A percentile compares a stretch with the other conserved stretches of the same genome.
Conservation (phyloP, 2,113 vertebrate species). For the Pseudopipra pipra region DNA sequence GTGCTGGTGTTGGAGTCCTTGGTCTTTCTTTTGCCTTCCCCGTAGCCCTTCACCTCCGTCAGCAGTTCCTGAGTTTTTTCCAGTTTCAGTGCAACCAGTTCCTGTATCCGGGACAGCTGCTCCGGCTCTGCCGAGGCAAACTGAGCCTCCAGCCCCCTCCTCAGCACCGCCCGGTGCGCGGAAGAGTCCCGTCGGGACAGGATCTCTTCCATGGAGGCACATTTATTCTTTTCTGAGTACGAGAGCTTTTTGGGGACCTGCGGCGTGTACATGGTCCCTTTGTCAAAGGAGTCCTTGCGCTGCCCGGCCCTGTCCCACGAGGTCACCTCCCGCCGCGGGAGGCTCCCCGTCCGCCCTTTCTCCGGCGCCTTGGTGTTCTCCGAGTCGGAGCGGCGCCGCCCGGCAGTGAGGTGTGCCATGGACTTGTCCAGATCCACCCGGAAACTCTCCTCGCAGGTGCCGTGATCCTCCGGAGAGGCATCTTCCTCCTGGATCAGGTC, state of each 20-base stretch:
- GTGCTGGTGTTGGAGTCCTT: constrained; percentile 59
- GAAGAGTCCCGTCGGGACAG: constrained; percentile 76
- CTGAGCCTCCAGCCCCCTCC: constrained; percentile 21
- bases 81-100: constrained; percentile 89
- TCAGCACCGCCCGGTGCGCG: background rate
- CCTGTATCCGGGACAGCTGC: constrained; percentile 80
- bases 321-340: constrained; percentile 63
- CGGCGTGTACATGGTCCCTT: constrained; percentile 75
- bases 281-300: constrained; percentile 61
- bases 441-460: constrained; percentile 80
- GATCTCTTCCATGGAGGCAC: constrained; percentile 91
- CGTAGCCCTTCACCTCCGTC: constrained; percentile 78
- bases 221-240: constrained; percentile 80
- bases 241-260: constrained; percentile 77
- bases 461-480: constrained; percentile 66
- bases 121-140: background rate
- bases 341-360: constrained; percentile 69
- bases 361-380: constrained; percentile 37
- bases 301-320: constrained; percentile 54
- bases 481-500: constrained; percentile 96
- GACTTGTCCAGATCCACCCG: constrained; percentile 79
- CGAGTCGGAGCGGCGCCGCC: constrained; percentile 70
- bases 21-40: constrained; percentile 73
- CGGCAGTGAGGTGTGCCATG: constrained; percentile 34
- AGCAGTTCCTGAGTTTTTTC: constrained; percentile 90